phyloP scores from a whole-genome alignment of 1,140 invertebrate species.

The Asbolus verrucosus region DNA sequence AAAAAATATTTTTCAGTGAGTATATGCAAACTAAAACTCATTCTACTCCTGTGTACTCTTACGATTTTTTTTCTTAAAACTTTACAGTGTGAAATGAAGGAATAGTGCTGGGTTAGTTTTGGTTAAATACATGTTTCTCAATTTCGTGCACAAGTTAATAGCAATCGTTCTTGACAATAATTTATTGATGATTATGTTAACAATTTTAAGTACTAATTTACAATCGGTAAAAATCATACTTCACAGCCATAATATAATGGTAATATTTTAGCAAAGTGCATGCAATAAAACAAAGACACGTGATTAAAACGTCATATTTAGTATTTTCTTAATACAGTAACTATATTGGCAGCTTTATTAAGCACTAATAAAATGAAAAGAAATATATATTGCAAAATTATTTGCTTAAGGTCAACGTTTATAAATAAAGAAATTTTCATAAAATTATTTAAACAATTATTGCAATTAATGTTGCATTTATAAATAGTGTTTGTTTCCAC shows the following conservation, averaged over 20 bases:
- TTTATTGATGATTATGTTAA: slow-evolving; percentile 35
- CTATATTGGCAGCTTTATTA: slow-evolving; percentile 21
- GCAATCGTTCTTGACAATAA: slow-evolving; percentile 8
- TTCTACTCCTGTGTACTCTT: too few relatives aligned
- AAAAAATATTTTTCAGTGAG: too few relatives aligned
- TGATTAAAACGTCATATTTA: slow-evolving; percentile 34
- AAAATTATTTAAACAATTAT: slow-evolving; percentile 17
- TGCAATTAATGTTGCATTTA: neutral
- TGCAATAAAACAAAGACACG: slow-evolving; percentile 35
- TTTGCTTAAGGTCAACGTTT: neutral
- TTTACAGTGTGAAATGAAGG: too few relatives aligned
- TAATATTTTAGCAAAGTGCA: slow-evolving; percentile 36
- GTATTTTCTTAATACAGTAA: slow-evolving; percentile 12
- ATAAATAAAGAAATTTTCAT: neutral
- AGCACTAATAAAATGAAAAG: slow-evolving; percentile 17
- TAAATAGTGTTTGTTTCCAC: too few relatives aligned
- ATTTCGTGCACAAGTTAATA: neutral
- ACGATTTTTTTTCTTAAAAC: too few relatives aligned
- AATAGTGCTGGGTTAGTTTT: too few relatives aligned
- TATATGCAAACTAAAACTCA: too few relatives aligned
- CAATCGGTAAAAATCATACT: slow-evolving; percentile 31
- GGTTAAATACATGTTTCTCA: neutral
- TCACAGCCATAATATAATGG: slow-evolving; percentile 39
- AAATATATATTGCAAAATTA: slow-evolving; percentile 14
- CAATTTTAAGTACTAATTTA: slow-evolving; percentile 37